A percentile compares a stretch with the other conserved stretches of the same genome.
Evolutionary conservation across 2,888 invertebrate species (phyloP).

Genomic region (Aphelenchoides bicaudatus): DNA sequence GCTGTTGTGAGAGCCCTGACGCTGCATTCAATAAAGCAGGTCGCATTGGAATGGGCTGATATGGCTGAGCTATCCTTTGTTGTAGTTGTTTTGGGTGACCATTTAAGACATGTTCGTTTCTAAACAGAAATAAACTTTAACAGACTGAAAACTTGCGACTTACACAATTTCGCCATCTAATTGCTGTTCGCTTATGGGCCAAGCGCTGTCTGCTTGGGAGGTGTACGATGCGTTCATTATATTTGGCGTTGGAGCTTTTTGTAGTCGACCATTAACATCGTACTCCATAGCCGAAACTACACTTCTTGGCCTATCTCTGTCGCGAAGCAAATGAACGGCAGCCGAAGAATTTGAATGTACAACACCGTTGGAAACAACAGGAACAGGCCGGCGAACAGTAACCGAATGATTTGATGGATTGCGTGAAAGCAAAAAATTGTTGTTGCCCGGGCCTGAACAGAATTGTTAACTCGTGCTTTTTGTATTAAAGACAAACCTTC

Average conservation of each 20-base stretch:
- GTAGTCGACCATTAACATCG: conserved; percentile 5
- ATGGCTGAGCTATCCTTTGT: background rate
- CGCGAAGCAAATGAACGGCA: background rate
- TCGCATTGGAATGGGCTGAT: background rate
- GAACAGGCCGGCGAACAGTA: background rate
- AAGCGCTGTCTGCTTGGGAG: conserved; percentile 25
- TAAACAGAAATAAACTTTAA: background rate
- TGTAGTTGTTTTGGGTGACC: background rate
- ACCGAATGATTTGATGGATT: conserved; percentile 13
- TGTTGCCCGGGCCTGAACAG: background rate
- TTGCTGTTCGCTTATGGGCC: conserved; percentile 30
- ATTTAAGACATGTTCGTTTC: conserved; percentile 15
- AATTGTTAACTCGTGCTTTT: too few species aligned
- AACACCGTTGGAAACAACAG: background rate
- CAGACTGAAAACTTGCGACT: conserved; percentile 1
- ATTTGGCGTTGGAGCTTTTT: conserved; percentile 7
- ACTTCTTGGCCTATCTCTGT: conserved; percentile 10
- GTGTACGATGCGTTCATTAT: conserved; percentile 31
- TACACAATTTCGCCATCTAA: conserved; percentile 35
- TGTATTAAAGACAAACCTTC: conserved; percentile 49
- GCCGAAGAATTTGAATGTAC: conserved; percentile 1
- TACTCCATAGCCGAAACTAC: conserved; percentile 24
- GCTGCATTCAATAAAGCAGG: too few species aligned
- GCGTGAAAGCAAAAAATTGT: conserved; percentile 10
- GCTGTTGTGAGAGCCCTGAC: conserved; percentile 23